Base-by-base conservation (phyloP, 2,888 invertebrate species). In the Brachyopa scutellaris region DNA sequence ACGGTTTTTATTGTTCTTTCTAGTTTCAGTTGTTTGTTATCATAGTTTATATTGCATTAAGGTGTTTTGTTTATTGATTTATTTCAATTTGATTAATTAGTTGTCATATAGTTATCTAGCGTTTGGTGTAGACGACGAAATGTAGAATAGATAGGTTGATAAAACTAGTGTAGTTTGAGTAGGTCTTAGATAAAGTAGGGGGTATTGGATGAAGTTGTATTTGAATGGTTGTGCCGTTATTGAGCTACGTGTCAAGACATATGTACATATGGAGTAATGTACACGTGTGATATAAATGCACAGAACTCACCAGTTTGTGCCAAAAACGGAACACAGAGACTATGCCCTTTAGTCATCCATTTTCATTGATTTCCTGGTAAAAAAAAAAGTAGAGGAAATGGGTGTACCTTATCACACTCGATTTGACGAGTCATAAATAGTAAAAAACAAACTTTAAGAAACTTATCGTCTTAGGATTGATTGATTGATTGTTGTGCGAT, bases 21-120 rank as follows among this genome's bases (percentile, higher is more conserved):
- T 31, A 15, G 17, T 51, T 33, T 38, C 8, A 26, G 38, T 40
- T 38, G 51, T 51, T 26, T 29, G 36, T 51, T 66, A 47, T 62
- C 38, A 15, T 62, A 62, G 26, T 47, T 40, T 29, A 13, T 11
- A 1, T 36, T 0, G 5, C 7, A 36, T 36, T 36, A 11, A 5
- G 21, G 23, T 36, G 8, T 11, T 42, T 59, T n/a, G 7, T 59
- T 64, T 17, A 26, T 64, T 64, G 29, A 11, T 26, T 38, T 51
- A 29, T 23, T 11, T 29, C 1, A n/a, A 19, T 31, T 19, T 51
- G 31, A 51, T 51, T 31, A 51, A 26, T 57, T 55, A 26, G 40
- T 5, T 26, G 26, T 49, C 3, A 26, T 40, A 23, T 42, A 7
- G 17, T 19, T 19, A 2, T 13, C 7, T 53, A 29, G 17, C 23